Percentiles rank a stretch among this genome's conserved stretches.
Evolutionary conservation across 2,797 vertebrate genomes (phyloP).

Genomic region (Danio choprae): DNA sequence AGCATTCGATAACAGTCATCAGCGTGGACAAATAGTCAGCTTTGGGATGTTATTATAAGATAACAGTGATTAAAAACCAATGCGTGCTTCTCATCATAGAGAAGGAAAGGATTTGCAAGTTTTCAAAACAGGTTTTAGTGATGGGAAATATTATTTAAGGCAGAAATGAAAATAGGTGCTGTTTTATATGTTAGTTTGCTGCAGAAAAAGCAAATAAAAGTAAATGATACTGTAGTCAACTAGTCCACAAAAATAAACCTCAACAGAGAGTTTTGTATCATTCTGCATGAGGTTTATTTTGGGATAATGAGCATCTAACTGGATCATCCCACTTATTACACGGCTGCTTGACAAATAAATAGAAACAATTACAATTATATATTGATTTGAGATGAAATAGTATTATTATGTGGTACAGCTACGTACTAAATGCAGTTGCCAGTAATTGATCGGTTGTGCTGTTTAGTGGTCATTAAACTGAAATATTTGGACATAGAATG

Average conservation of each 20-base stretch:
- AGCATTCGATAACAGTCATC: conserved; percentile 3
- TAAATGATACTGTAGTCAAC: background rate
- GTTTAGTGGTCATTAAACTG: background rate
- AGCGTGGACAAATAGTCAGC: background rate
- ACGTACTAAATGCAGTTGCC: background rate
- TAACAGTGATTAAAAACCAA: background rate
- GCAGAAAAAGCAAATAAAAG: background rate
- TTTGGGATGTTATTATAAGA: background rate
- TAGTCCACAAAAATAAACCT: background rate
- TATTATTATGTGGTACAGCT: background rate
- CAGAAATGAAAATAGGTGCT: background rate
- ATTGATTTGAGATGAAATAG: background rate
- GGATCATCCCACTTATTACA: conserved; percentile 13
- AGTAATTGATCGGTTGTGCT: background rate
- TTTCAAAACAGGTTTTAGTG: background rate
- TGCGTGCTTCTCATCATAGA: background rate
- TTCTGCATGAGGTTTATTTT: background rate
- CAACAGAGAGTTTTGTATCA: background rate
- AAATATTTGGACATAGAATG: background rate
- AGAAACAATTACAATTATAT: background rate
- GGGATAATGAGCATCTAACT: background rate
- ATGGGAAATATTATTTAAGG: background rate
- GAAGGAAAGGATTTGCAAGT: background rate
- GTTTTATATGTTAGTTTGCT: background rate
- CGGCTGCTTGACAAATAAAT: background rate